A percentile compares a stretch with the other conserved stretches of the same genome.
phyloP scores from a whole-genome alignment of 2,113 vertebrate species.

The Ctenodactylus gundi region DNA sequence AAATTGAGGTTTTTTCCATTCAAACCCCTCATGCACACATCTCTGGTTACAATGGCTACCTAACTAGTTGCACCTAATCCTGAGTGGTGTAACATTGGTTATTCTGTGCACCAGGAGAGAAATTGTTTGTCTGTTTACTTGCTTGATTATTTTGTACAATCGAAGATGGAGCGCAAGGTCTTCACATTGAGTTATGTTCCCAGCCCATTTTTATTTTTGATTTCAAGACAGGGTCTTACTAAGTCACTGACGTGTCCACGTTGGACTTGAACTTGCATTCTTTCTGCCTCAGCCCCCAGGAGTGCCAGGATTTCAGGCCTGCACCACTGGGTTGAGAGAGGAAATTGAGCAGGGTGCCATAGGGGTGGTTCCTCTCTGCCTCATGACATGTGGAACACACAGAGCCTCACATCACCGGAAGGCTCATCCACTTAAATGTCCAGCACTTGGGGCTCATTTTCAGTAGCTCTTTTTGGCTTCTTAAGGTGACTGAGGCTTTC shows the following conservation, averaged over 20 bases:
- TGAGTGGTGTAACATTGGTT: neutral
- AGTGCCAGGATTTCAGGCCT: no score
- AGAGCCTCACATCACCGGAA: neutral
- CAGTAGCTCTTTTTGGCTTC: neutral
- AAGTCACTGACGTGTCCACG: no score
- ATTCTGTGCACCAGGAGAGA: neutral
- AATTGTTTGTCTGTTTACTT: no score
- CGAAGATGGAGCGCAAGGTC: no score
- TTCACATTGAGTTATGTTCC: no score
- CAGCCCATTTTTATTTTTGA: no score
- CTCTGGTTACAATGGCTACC: neutral
- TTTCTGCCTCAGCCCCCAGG: no score
- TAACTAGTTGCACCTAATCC: neutral
- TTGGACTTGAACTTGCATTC: no score
- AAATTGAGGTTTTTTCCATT: neutral
- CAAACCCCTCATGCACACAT: fast-evolving
- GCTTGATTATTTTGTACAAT: no score
- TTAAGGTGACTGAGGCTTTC: neutral
- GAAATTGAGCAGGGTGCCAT: no score
- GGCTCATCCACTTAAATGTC: fast-evolving
- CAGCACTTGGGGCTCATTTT: fast-evolving
- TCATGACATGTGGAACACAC: neutral
- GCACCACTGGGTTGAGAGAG: no score
- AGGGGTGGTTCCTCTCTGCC: neutral
- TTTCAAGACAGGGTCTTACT: no score